Percentiles rank a stretch among this genome's conserved stretches.
Conservation (phyloP, 1,140 invertebrate species). For the Lordiphosa clarofinis region DNA sequence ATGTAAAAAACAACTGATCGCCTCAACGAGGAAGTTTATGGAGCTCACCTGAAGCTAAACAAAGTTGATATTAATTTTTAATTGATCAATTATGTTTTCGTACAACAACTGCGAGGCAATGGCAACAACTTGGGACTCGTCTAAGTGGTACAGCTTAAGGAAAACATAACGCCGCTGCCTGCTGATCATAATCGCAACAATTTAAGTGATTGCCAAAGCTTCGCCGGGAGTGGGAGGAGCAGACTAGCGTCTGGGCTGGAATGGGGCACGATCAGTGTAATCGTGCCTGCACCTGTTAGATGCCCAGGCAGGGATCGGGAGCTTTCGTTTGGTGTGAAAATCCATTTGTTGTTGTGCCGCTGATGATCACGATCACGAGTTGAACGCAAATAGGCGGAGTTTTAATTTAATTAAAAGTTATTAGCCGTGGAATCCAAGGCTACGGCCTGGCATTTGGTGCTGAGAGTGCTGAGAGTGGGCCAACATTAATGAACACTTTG, state of each 20-base stretch:
- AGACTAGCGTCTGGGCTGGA: not conserved
- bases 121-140: slow-evolving; percentile 5
- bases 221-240: slow-evolving; percentile 7
- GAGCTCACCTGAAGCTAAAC: slow-evolving; percentile 53
- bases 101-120: slow-evolving; percentile 15
- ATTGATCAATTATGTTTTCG: slow-evolving; percentile 68
- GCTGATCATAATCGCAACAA: slow-evolving; percentile 73
- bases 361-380: slow-evolving; percentile 53
- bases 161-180: slow-evolving; percentile 58
- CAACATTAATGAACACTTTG: slow-evolving; percentile 47
- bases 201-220: slow-evolving; percentile 68
- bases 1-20: slow-evolving; percentile 11
- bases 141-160: slow-evolving; percentile 44
- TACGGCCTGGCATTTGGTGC: slow-evolving; percentile 5
- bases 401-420: slow-evolving; percentile 77
- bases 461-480: slow-evolving; percentile 4
- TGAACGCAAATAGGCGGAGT: slow-evolving; percentile 72
- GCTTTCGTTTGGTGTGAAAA: slow-evolving; percentile 53
- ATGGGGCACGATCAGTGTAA: slow-evolving; percentile 2
- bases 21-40: slow-evolving; percentile 50
- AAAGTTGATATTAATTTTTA: slow-evolving; percentile 74
- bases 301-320: slow-evolving; percentile 14
- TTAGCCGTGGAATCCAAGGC: slow-evolving; percentile 44
- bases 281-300: slow-evolving; percentile 62
- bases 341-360: slow-evolving; percentile 57